phyloP scores from a whole-genome alignment of 2,113 vertebrate genomes.

The Lampris incognitus region DNA sequence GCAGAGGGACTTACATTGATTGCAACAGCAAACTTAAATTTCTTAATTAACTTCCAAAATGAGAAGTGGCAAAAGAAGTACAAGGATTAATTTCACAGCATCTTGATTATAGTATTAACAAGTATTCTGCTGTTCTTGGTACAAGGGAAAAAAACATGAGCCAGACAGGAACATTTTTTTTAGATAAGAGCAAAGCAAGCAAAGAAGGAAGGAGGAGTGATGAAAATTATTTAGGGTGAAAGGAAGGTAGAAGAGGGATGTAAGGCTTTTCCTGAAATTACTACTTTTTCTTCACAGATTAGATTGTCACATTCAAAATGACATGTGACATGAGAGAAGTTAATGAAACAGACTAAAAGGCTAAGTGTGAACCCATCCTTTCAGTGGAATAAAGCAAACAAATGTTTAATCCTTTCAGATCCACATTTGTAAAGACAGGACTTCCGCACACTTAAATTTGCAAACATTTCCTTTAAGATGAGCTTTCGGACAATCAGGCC shows the following conservation, averaged over 20 bases:
- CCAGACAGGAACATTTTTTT: not conserved
- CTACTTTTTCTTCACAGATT: slow-evolving; percentile 24
- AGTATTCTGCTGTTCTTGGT: not conserved
- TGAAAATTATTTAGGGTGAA: not conserved
- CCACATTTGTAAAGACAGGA: slow-evolving; percentile 11
- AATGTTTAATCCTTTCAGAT: slow-evolving; percentile 67
- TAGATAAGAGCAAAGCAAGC: no score
- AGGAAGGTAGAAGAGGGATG: slow-evolving; percentile 3
- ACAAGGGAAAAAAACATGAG: not conserved
- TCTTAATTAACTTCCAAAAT: not conserved
- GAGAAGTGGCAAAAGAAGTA: not conserved
- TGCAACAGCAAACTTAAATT: not conserved
- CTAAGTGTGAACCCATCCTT: slow-evolving; percentile 66
- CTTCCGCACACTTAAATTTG: no score
- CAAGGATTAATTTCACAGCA: slow-evolving; percentile 6
- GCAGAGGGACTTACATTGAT: no score
- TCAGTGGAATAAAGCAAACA: slow-evolving; percentile 56
- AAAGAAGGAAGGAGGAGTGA: not conserved
- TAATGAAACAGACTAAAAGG: slow-evolving; percentile 62
- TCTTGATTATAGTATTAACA: not conserved
- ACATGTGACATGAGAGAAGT: slow-evolving; percentile 57
- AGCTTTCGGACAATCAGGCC: no score
- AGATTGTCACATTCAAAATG: slow-evolving; percentile 46
- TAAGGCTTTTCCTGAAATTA: slow-evolving; percentile 23
- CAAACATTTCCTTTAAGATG: no score